Evolutionary conservation across 2,888 invertebrate species (phyloP), one percentile per base, ranked within the genome.

Genomic region (Zeuzera pyrina): DNA sequence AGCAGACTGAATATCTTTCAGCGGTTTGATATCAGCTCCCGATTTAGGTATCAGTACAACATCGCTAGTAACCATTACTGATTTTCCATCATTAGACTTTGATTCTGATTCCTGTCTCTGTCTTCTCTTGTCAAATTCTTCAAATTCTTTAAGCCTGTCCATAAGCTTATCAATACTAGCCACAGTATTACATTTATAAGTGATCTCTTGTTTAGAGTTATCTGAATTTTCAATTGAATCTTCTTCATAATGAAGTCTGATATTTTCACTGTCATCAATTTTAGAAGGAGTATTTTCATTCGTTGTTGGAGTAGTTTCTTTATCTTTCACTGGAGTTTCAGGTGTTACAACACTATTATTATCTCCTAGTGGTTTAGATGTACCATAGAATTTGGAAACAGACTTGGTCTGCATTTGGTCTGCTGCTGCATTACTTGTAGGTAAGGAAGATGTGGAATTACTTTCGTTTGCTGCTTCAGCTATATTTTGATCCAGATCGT

Each of bases 121-220:
- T 44, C 83, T 64, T 52, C 72, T 74, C 51, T 77, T 84, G 49
- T 81, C 81, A 36, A 79, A 71, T 45, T 83, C 84, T 47, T 83
- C 84, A 48, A 84, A 84, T 38, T 72, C 79, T 52, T 81, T 84
- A 30, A 84, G 61, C 49, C 83, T 73, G 32, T 81, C 81, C 74
- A 84, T 84, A 15, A 84, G 58, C 43, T 81, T 84, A 39, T 83
- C 84, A 49, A 84, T 84, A 43, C 78, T 81, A 10, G 81, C 77
- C 12, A 77, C 74, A 26, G 70, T 52, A 21, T 57, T 69, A 37
- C 66, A 65, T 44, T 76, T 79, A 42, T 67, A 81, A 15, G 72
- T 54, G 35, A 73, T 61, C 34, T 76, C 78, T 36, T 58, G 65
- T 42, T 69, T 70, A 4, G 53, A 48, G 12, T 53, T 47, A 25